phyloP scores from a whole-genome alignment of 2,888 invertebrate species.

The Cantharis flavilabris region DNA sequence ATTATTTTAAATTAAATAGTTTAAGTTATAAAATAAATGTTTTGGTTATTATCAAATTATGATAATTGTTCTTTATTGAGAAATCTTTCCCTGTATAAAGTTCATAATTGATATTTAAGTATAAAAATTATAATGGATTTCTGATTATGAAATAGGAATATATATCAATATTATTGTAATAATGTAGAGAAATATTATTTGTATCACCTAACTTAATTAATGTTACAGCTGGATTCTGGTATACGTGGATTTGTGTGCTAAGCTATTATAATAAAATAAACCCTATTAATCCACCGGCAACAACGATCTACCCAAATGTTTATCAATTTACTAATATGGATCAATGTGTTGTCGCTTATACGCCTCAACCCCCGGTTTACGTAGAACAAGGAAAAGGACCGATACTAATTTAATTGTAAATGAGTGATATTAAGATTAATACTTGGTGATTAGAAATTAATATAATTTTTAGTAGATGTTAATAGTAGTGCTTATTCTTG shows the following conservation, averaged over 20 bases:
- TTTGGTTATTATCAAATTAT: no score
- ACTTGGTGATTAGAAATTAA: neutral
- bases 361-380: neutral
- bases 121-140: neutral
- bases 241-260: neutral
- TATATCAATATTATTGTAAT: neutral
- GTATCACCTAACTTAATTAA: neutral
- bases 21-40: no score
- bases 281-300: neutral
- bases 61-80: no score
- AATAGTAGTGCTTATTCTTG: no score
- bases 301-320: neutral
- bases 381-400: neutral
- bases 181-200: neutral
- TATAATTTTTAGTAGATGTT: no score
- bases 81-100: no score
- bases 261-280: constrained; percentile 1
- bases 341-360: neutral
- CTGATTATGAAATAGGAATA: neutral
- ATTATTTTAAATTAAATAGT: no score
- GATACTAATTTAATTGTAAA: neutral
- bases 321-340: neutral
- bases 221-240: constrained; percentile 1
- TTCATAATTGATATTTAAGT: no score
- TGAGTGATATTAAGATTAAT: neutral